Conservation (phyloP, 2,888 invertebrate species). For the Tetheella fluctuosa region DNA sequence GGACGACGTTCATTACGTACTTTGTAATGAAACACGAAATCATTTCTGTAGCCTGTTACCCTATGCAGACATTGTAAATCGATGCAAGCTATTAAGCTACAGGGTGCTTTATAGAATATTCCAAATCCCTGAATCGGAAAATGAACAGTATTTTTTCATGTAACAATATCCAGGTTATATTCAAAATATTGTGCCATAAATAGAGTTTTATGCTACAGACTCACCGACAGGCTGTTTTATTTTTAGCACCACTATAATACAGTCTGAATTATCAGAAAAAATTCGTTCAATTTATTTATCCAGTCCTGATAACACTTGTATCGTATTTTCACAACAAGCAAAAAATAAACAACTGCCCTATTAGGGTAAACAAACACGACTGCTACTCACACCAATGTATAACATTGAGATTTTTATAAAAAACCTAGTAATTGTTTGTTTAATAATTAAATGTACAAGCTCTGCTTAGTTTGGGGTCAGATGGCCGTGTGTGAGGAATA, state of each 20-base stretch:
- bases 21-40: too few relatives aligned
- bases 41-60: too few relatives aligned
- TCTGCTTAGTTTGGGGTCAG: too few relatives aligned
- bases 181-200: not conserved
- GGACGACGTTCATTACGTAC: too few relatives aligned
- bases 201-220: not conserved
- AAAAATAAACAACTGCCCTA: not conserved
- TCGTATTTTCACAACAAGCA: not conserved
- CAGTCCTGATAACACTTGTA: not conserved
- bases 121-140: not conserved
- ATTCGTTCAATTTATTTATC: not conserved
- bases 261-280: not conserved
- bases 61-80: too few relatives aligned
- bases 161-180: not conserved
- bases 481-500: too few relatives aligned
- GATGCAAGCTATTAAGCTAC: too few relatives aligned
- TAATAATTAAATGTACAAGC: too few relatives aligned
- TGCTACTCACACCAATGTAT: not conserved
- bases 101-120: not conserved
- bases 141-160: not conserved
- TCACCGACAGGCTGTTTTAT: too few relatives aligned
- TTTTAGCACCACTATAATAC: not conserved
- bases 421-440: too few relatives aligned
- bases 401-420: not conserved
- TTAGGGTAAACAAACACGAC: not conserved